Evolutionary conservation across 2,888 invertebrate species (phyloP).

Genomic region (Sarcophaga carnaria): DNA sequence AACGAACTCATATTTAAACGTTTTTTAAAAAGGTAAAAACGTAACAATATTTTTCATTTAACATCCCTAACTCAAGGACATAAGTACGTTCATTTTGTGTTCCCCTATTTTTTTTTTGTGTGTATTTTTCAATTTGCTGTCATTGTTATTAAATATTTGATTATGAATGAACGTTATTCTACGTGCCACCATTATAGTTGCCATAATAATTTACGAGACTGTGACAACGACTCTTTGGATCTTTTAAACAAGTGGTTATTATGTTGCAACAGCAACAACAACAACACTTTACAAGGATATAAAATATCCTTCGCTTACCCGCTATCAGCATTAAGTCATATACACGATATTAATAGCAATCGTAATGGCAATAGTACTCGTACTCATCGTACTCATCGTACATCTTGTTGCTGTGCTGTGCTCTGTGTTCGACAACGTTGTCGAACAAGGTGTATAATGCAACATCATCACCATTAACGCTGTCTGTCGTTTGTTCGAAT

Average conservation of each 20-base stretch:
- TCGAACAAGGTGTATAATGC: background rate
- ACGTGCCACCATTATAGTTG: slow-evolving; percentile 46
- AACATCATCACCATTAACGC: background rate
- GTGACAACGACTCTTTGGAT: background rate
- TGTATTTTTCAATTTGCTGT: slow-evolving; percentile 52
- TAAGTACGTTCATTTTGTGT: background rate
- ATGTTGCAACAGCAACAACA: background rate
- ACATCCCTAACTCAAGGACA: background rate
- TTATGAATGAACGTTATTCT: slow-evolving; percentile 59
- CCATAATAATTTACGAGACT: background rate
- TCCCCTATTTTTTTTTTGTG: slow-evolving; percentile 3
- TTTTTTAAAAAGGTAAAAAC: no score
- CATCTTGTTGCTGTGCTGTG: background rate
- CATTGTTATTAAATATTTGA: slow-evolving; percentile 62
- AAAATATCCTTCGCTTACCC: background rate
- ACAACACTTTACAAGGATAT: background rate
- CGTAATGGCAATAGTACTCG: background rate
- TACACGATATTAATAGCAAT: slow-evolving; percentile 1
- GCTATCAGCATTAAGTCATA: background rate
- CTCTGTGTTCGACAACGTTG: background rate
- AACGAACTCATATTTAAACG: no score
- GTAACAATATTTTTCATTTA: background rate
- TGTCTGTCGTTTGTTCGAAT: background rate
- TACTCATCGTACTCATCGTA: background rate
- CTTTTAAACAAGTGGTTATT: background rate